These are phyloP conservation scores for Hypsopygia costalis DNA, from an alignment of 2,888 invertebrate species.

Conservation along the genomic window DNA sequence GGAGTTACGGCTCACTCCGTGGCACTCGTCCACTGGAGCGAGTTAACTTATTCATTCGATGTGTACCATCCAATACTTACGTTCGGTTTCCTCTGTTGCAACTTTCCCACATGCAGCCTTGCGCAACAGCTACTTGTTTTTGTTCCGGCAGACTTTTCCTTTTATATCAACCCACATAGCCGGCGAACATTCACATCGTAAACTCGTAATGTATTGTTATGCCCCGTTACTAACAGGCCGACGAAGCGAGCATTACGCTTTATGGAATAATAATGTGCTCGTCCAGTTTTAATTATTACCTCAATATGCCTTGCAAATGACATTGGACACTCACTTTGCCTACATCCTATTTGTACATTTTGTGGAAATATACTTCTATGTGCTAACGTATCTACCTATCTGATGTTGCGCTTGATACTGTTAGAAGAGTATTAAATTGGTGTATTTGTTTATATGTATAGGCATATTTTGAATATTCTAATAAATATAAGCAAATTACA, in stretches of 20 bases:
- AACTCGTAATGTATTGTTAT: slow-evolving; percentile 46
- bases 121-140: slow-evolving; percentile 71
- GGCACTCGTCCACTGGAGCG: slow-evolving; percentile 45
- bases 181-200: slow-evolving; percentile 36
- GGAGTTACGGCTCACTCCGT: slow-evolving; percentile 42
- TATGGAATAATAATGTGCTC: not conserved
- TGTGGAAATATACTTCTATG: too few relatives aligned
- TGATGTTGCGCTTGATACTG: too few relatives aligned
- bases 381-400: too few relatives aligned
- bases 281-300: slow-evolving; percentile 1
- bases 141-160: slow-evolving; percentile 71
- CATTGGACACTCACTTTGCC: too few relatives aligned
- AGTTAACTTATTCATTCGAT: slow-evolving; percentile 51
- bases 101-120: slow-evolving; percentile 75
- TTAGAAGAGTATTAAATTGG: too few relatives aligned
- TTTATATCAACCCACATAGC: slow-evolving; percentile 50
- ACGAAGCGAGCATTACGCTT: slow-evolving; percentile 24
- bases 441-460: too few relatives aligned
- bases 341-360: too few relatives aligned
- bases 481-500: too few relatives aligned
- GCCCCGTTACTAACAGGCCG: slow-evolving; percentile 42
- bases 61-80: slow-evolving; percentile 50
- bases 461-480: too few relatives aligned
- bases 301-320: not conserved
- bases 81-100: slow-evolving; percentile 60